These are phyloP conservation scores for Smittia sp. DNA, from an alignment of 2,888 invertebrate genomes.

Conservation along the genomic window DNA sequence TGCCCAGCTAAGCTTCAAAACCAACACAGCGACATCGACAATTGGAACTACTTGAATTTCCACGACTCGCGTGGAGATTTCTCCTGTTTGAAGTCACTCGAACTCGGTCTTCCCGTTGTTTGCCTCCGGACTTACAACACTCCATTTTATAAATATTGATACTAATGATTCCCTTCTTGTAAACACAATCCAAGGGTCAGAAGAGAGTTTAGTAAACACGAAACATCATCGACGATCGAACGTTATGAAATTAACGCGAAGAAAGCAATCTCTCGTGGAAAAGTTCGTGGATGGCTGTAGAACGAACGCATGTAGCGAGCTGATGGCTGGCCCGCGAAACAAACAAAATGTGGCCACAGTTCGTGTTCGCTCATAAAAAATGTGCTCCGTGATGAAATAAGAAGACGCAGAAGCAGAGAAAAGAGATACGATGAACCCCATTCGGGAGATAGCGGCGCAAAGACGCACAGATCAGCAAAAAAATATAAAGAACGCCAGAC, in stretches of 20 bases:
- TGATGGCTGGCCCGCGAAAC: slow-evolving; percentile 15
- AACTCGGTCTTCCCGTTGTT: not conserved
- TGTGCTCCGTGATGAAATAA: not conserved
- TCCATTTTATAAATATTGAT: slow-evolving; percentile 25
- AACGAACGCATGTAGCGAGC: slow-evolving; percentile 2
- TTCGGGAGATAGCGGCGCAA: not conserved
- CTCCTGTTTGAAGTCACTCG: not conserved
- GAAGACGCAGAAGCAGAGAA: not conserved
- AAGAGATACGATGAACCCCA: slow-evolving; percentile 17
- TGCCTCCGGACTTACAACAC: slow-evolving; percentile 24
- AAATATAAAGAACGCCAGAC: slow-evolving; percentile 1
- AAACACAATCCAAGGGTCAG: slow-evolving; percentile 37
- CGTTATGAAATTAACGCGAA: not conserved
- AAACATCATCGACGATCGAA: not conserved
- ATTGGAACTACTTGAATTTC: too few species aligned
- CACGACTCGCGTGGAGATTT: not conserved
- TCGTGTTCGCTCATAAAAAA: slow-evolving; percentile 22
- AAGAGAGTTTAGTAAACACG: slow-evolving; percentile 21
- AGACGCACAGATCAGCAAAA: slow-evolving; percentile 13
- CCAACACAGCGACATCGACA: not conserved
- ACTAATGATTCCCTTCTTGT: slow-evolving; percentile 18
- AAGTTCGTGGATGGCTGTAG: not conserved
- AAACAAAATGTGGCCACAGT: slow-evolving; percentile 36
- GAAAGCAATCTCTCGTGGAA: slow-evolving; percentile 3
- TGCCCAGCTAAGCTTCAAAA: not conserved